These are phyloP conservation scores for Cyclina sinensis DNA, from an alignment of 1,140 invertebrate genomes.

Conservation along the genomic window DNA sequence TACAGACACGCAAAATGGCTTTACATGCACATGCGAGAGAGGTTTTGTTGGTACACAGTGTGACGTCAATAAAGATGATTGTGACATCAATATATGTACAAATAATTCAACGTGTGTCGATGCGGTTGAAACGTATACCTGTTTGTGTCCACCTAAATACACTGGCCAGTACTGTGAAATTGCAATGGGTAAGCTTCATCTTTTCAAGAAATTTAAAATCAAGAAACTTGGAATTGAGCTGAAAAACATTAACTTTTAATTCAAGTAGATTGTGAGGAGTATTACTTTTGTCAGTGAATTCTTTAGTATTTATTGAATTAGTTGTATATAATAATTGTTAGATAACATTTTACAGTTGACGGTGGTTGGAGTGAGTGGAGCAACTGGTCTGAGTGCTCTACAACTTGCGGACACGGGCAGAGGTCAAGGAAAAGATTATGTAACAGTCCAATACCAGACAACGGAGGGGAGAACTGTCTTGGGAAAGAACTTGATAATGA, in stretches of 20 bases:
- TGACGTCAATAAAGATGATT: conserved; percentile 13
- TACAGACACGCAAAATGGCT: background rate
- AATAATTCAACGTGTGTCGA: conserved; percentile 12
- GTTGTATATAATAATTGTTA: no score
- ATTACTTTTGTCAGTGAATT: background rate
- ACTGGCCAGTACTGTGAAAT: conserved; percentile 32
- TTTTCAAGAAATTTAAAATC: no score
- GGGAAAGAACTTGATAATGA: conserved; percentile 66
- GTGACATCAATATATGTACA: background rate
- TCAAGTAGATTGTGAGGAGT: no score
- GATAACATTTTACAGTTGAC: conserved; percentile 60
- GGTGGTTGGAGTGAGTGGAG: conserved; percentile 78
- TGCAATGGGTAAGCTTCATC: background rate
- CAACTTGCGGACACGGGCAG: conserved; percentile 75
- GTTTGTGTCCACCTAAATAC: background rate
- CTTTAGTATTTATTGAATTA: no score
- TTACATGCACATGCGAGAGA: background rate
- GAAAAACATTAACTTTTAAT: background rate
- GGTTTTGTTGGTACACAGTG: conserved; percentile 2
- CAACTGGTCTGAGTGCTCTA: conserved; percentile 74
- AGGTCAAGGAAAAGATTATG: conserved; percentile 72
- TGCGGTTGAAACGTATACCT: background rate
- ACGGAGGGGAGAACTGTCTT: conserved; percentile 77
- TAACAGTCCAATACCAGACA: conserved; percentile 73
- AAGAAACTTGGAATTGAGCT: no score